A percentile compares a stretch with the other conserved stretches of the same genome.
Evolutionary conservation across 2,888 invertebrate genomes (phyloP).

Genomic region (Agrotis clavis): DNA sequence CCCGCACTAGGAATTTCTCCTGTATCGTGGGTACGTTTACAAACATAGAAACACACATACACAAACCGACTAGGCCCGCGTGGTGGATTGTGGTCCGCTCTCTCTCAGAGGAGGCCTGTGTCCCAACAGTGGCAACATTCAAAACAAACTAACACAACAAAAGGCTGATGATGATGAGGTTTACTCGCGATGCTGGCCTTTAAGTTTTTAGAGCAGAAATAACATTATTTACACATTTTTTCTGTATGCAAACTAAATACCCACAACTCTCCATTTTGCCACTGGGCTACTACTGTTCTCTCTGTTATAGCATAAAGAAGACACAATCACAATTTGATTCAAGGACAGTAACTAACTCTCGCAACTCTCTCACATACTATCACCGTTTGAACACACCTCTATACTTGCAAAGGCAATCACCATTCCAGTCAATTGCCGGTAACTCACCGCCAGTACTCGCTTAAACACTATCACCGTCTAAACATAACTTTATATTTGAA

Average conservation of each 20-base stretch:
- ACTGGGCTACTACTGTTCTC: background rate
- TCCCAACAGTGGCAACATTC: too few relatives aligned
- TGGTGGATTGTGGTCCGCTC: too few relatives aligned
- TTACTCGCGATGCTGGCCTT: background rate
- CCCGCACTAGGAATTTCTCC: too few relatives aligned
- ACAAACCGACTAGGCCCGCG: too few relatives aligned
- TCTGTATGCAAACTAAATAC: too few relatives aligned
- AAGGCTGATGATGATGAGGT: background rate
- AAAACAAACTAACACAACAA: too few relatives aligned
- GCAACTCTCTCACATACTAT: background rate
- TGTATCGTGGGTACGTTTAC: too few relatives aligned
- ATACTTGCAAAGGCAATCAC: conserved; percentile 28
- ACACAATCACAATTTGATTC: background rate
- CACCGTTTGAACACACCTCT: conserved; percentile 11
- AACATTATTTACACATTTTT: too few relatives aligned
- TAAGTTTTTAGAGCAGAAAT: too few relatives aligned
- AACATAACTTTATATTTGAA: conserved; percentile 59
- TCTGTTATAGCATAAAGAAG: background rate
- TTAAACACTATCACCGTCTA: conserved; percentile 30
- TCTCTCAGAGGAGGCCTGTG: too few relatives aligned
- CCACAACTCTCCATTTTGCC: background rate
- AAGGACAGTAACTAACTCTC: background rate
- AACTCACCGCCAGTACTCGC: conserved; percentile 31
- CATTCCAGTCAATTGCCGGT: conserved; percentile 41
- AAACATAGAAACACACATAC: too few relatives aligned